phyloP scores from a whole-genome alignment of 2,797 vertebrate species.

The Rachycentron canadum region DNA sequence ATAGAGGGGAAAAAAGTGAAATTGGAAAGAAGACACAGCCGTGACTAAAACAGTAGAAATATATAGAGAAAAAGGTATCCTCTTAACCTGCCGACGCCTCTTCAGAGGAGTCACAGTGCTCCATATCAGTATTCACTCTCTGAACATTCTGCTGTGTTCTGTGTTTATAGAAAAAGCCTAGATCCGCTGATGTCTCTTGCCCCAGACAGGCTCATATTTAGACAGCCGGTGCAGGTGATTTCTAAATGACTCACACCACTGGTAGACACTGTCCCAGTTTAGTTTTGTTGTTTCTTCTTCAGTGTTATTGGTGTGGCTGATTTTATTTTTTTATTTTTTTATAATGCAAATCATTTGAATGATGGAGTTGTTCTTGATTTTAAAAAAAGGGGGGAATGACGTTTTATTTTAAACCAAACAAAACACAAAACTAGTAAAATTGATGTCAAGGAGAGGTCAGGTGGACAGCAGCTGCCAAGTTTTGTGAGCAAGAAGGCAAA shows the following conservation, averaged over 20 bases:
- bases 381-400: conserved; percentile 43
- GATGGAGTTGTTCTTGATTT: conserved; percentile 58
- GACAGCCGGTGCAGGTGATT: conserved; percentile 61
- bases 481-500: conserved; percentile 46
- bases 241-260: conserved; percentile 59
- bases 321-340: conserved; percentile 16
- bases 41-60: conserved; percentile 82
- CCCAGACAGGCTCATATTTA: conserved; percentile 63
- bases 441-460: conserved; percentile 63
- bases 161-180: conserved; percentile 61
- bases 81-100: conserved; percentile 78
- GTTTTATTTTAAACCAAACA: conserved; percentile 59
- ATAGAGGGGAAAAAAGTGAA: conserved; percentile 69
- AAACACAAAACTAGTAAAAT: conserved; percentile 53
- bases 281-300: conserved; percentile 24
- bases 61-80: conserved; percentile 70
- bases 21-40: conserved; percentile 78
- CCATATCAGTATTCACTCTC: conserved; percentile 65
- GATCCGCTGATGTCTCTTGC: conserved; percentile 72
- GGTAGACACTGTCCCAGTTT: conserved; percentile 54
- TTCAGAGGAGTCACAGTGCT: conserved; percentile 68
- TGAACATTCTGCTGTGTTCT: conserved; percentile 63
- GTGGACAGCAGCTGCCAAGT: conserved; percentile 66
- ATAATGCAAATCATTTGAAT: conserved; percentile 12
- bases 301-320: not conserved